phyloP scores from a whole-genome alignment of 2,888 invertebrate species.

The Acholoe squamosa region DNA sequence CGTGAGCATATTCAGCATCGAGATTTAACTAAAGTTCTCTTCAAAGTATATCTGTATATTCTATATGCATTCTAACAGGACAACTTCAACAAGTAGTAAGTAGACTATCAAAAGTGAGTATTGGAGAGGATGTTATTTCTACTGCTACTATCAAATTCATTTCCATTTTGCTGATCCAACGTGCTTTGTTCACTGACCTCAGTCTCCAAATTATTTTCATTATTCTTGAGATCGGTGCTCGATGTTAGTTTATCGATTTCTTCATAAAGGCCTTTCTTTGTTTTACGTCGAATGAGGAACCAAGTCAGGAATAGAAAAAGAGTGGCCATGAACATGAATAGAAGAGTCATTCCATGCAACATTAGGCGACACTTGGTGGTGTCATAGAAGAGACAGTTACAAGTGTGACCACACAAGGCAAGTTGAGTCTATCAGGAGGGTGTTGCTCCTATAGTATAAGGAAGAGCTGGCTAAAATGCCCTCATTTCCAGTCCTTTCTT shows the following conservation, averaged over 20 bases:
- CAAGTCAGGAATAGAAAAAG: background rate
- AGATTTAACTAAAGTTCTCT: too few species aligned
- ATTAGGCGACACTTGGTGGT: background rate
- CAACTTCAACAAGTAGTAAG: too few species aligned
- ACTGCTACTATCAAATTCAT: too few species aligned
- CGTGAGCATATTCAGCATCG: too few species aligned
- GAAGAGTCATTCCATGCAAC: background rate
- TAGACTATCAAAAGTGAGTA: too few species aligned
- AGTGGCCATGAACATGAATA: background rate
- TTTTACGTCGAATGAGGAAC: background rate
- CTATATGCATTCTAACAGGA: too few species aligned
- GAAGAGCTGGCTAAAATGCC: too few species aligned
- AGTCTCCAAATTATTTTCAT: background rate
- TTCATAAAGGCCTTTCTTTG: background rate
- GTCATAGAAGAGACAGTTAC: constrained; percentile 48
- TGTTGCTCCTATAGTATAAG: too few species aligned
- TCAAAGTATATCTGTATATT: too few species aligned
- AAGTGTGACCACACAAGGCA: constrained; percentile 11
- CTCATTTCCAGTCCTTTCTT: too few species aligned
- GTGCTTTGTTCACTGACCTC: background rate
- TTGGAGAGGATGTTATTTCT: too few species aligned
- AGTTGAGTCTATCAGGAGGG: background rate
- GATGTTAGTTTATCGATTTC: background rate
- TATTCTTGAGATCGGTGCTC: background rate
- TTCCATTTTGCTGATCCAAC: background rate